Percentiles rank a stretch among this genome's conserved stretches.
phyloP scores from a whole-genome alignment of 2,113 vertebrate species.

The Callocephalon fimbriatum region DNA sequence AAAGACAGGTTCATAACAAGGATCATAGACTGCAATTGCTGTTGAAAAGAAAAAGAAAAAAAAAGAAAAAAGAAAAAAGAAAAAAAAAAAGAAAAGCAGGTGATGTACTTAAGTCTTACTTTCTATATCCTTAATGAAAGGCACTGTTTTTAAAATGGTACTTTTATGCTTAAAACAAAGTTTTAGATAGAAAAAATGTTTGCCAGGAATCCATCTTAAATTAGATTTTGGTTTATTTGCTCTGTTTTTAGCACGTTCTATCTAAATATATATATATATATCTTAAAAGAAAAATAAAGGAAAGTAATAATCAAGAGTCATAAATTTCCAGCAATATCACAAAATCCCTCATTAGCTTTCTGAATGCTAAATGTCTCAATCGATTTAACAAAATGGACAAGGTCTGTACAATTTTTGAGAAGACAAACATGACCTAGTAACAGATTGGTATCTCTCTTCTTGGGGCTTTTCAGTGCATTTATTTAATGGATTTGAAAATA shows the following conservation, averaged over 20 bases:
- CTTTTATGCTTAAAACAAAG: conserved; percentile 66
- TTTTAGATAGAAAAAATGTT: conserved; percentile 69
- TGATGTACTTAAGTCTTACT: conserved; percentile 62
- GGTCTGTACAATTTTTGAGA: conserved; percentile 64
- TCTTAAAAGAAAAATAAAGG: conserved; percentile 61
- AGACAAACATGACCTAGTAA: conserved; percentile 69
- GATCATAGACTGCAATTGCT: conserved; percentile 47
- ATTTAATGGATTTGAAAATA: conserved; percentile 77
- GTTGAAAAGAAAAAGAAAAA: background rate
- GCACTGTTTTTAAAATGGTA: conserved; percentile 77
- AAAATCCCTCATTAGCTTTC: conserved; percentile 69
- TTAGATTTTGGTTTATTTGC: conserved; percentile 78
- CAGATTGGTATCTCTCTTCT: conserved; percentile 75
- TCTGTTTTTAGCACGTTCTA: conserved; percentile 63
- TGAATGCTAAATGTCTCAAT: conserved; percentile 55
- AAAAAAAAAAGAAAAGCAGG: conserved; percentile 24
- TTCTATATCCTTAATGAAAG: conserved; percentile 80
- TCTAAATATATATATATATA: conserved; percentile 64
- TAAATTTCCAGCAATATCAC: conserved; percentile 66
- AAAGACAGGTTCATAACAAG: conserved; percentile 51
- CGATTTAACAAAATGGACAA: conserved; percentile 59
- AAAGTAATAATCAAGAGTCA: conserved; percentile 56
- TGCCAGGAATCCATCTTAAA: conserved; percentile 65
- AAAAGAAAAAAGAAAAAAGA: background rate
- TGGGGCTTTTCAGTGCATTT: conserved; percentile 83